These are phyloP conservation scores for Eurosta solidaginis DNA, from an alignment of 1,140 invertebrate species.

Conservation along the genomic window DNA sequence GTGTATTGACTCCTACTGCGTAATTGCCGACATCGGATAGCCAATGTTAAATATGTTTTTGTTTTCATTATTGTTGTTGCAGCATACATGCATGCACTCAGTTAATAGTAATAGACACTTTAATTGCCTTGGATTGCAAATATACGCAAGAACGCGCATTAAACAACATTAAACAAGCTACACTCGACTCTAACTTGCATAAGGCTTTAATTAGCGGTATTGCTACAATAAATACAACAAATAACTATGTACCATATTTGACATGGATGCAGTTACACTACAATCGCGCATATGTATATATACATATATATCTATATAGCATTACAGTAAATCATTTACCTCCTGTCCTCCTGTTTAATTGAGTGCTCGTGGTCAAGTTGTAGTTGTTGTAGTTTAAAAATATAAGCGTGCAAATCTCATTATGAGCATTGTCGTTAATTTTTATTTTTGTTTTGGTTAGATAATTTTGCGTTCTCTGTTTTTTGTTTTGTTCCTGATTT, in stretches of 20 bases:
- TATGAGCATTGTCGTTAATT: neutral
- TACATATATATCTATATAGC: neutral
- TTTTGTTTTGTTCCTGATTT: neutral
- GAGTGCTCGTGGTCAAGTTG: too few relatives aligned
- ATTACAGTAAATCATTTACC: slow-evolving; percentile 15
- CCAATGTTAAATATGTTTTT: neutral
- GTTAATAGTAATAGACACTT: slow-evolving; percentile 20
- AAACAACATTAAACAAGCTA: neutral
- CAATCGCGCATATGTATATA: neutral
- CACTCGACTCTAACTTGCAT: neutral
- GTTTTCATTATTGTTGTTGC: neutral
- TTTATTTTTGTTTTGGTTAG: neutral
- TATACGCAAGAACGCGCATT: neutral
- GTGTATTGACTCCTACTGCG: neutral
- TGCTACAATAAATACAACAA: neutral
- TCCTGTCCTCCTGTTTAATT: neutral
- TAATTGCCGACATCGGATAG: slow-evolving; percentile 24
- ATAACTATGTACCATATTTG: neutral
- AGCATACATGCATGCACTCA: neutral
- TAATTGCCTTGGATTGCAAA: slow-evolving; percentile 17
- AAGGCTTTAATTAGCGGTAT: slow-evolving; percentile 19
- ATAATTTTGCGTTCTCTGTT: neutral
- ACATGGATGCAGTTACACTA: neutral
- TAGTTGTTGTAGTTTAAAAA: neutral
- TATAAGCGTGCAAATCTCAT: slow-evolving; percentile 10